Evolutionary conservation across 1,140 invertebrate species (phyloP), one percentile per base, ranked within the genome.

Genomic region (Fopius arisanus): DNA sequence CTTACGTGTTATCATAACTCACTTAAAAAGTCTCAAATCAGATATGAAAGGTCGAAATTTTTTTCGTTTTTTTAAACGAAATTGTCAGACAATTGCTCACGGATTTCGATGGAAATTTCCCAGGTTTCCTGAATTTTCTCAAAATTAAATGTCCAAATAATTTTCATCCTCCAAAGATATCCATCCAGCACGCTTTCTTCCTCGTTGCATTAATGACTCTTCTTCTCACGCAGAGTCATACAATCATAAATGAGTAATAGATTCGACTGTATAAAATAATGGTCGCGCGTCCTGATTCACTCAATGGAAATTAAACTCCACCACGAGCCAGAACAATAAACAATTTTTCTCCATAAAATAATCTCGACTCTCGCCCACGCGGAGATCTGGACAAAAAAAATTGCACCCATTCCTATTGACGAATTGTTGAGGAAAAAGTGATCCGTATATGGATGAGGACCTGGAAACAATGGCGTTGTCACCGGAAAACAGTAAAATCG

Each of bases 221-320:
- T 10, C 29, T 31, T 65, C 62, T 65, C 29, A 65, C 26, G 14
- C 62, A 65, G 2, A 65, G n/a, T 1, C 28, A 65, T 9, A 65
- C 62, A 65, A 31, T 65, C n/a, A 59, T 59, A 26, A 70, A 70
- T 33, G 62, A 23, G 62, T 59, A 59, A 70, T 69, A 29, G 31
- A 40, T 70, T 59, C 31, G 12, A 14, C 43, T 21, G 19, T 31
- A 70, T 63, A 37, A 63, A 33, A 71, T n/a, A n/a, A n/a, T 65
- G 16, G 59, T 71, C 54, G 69, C 54, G 69, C 59, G 69, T 40
- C 59, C 69, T 63, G 54, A 71, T 71, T 71, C 54, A 21, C 14
- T 10, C 14, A 41, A 63, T 19, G 1, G 31, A 21, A 63, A 23
- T 31, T 9, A 33, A 70, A 31, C 33, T 12, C 14, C 14, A 51